Evolutionary conservation across 2,888 invertebrate genomes (phyloP).

Genomic region (Dysmachus trigonus): DNA sequence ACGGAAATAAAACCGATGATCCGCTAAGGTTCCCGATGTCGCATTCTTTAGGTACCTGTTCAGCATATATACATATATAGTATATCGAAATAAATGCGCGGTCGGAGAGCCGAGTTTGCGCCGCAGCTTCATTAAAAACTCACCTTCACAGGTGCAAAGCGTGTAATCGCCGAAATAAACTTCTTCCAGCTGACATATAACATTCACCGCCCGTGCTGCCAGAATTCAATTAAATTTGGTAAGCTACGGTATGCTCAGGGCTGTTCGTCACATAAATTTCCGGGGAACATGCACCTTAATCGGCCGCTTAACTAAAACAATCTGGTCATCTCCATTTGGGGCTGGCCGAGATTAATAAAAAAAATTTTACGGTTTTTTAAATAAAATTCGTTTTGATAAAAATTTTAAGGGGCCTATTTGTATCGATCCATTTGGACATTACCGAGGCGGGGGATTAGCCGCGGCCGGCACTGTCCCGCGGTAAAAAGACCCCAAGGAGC

Average conservation of each 20-base stretch:
- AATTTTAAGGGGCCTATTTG: slow-evolving; percentile 36
- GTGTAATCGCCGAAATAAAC: slow-evolving; percentile 38
- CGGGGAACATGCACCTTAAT: slow-evolving; percentile 41
- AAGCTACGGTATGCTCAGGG: background rate
- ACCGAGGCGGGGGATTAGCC: slow-evolving; percentile 27
- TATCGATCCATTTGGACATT: slow-evolving; percentile 27
- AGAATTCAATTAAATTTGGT: slow-evolving; percentile 36
- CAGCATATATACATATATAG: too few relatives aligned
- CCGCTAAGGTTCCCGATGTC: background rate
- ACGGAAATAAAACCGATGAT: slow-evolving; percentile 1
- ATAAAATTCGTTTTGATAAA: slow-evolving; percentile 35
- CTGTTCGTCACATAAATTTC: slow-evolving; percentile 42
- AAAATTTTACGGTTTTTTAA: slow-evolving; percentile 38
- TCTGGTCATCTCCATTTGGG: slow-evolving; percentile 12
- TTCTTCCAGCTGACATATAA: slow-evolving; percentile 21
- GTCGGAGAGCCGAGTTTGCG: background rate
- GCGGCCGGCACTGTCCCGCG: background rate
- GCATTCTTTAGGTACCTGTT: background rate
- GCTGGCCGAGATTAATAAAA: slow-evolving; percentile 29
- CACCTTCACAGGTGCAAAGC: slow-evolving; percentile 37
- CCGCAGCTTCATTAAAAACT: slow-evolving; percentile 31
- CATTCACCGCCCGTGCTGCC: slow-evolving; percentile 39
- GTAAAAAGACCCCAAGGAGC: background rate
- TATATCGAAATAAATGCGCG: slow-evolving; percentile 26
- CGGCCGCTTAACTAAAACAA: slow-evolving; percentile 40